Conservation (phyloP, 2,888 invertebrate genomes). For the Amphiduros pacificus region DNA sequence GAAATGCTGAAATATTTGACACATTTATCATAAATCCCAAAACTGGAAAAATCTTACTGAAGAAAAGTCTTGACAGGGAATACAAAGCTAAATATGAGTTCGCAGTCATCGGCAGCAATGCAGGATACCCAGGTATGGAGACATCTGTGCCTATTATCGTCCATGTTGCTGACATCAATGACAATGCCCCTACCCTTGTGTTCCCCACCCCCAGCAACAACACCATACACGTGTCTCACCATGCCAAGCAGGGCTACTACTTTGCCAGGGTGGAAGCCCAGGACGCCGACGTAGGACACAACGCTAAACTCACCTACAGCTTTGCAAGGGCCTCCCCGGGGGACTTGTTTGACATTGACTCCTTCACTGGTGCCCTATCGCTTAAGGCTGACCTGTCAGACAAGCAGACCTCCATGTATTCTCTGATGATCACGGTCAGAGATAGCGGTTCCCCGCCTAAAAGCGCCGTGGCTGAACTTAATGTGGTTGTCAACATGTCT, state of each 20-base stretch:
- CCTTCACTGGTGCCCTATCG: constrained; percentile 57
- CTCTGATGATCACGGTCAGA: constrained; percentile 17
- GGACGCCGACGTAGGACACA: constrained; percentile 41
- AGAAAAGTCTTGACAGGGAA: constrained; percentile 7
- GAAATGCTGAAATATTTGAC: constrained; percentile 19
- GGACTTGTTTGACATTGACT: constrained; percentile 59
- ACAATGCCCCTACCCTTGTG: constrained; percentile 42
- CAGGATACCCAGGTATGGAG: constrained; percentile 36
- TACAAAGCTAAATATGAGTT: constrained; percentile 33
- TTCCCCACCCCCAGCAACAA: constrained; percentile 42
- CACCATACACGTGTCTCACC: constrained; percentile 34
- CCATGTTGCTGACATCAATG: constrained; percentile 46
- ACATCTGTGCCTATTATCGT: constrained; percentile 36
- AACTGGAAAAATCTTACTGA: constrained; percentile 5
- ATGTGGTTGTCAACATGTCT: constrained; percentile 20
- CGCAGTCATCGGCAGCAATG: constrained; percentile 42
- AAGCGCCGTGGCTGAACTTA: constrained; percentile 18
- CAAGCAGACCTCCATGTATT: not conserved
- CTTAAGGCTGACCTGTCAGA: constrained; percentile 25
- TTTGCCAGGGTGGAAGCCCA: constrained; percentile 38
- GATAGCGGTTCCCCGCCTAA: constrained; percentile 20
- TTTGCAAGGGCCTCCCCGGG: constrained; percentile 55
- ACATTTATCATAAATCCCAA: constrained; percentile 7
- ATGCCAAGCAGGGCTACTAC: constrained; percentile 34
- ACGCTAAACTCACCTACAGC: constrained; percentile 38